Percentiles rank a stretch among this genome's conserved stretches.
Evolutionary conservation across 2,888 invertebrate species (phyloP).

Genomic region (Cerastoderma edule): DNA sequence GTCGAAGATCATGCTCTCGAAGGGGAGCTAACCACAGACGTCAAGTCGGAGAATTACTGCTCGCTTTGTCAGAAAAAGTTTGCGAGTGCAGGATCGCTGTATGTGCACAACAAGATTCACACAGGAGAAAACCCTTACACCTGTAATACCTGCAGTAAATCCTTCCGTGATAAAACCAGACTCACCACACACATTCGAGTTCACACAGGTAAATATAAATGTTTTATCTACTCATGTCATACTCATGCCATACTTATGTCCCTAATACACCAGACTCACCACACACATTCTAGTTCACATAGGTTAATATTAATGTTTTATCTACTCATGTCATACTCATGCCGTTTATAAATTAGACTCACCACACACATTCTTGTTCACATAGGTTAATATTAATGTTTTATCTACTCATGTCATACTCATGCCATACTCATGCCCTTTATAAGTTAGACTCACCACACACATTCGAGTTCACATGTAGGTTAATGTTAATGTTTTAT

Average conservation of each 20-base stretch:
- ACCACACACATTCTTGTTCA: slow-evolving; percentile 44
- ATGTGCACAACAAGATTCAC: slow-evolving; percentile 38
- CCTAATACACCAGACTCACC: slow-evolving; percentile 41
- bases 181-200: slow-evolving; percentile 44
- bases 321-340: no score
- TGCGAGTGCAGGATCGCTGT: slow-evolving; percentile 30
- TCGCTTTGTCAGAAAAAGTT: slow-evolving; percentile 28
- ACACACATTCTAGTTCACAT: slow-evolving; percentile 43
- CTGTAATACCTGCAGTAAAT: slow-evolving; percentile 33
- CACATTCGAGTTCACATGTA: slow-evolving; percentile 43
- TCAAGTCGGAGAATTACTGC: slow-evolving; percentile 18
- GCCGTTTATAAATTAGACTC: no score
- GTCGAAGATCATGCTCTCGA: slow-evolving; percentile 26
- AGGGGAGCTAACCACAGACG: neutral
- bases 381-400: slow-evolving; percentile 26
- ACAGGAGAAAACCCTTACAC: slow-evolving; percentile 43
- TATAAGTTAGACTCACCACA: slow-evolving; percentile 41
- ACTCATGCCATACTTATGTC: no score
- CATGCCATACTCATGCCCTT: no score
- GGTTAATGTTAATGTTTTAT: slow-evolving; percentile 17
- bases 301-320: slow-evolving; percentile 18
- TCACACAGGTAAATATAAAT: slow-evolving; percentile 31
- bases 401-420: no score
- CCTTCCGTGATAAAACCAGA: slow-evolving; percentile 42
- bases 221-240: no score